Evolutionary conservation across 2,113 vertebrate genomes (phyloP).

Genomic region (Taxidea taxus): DNA sequence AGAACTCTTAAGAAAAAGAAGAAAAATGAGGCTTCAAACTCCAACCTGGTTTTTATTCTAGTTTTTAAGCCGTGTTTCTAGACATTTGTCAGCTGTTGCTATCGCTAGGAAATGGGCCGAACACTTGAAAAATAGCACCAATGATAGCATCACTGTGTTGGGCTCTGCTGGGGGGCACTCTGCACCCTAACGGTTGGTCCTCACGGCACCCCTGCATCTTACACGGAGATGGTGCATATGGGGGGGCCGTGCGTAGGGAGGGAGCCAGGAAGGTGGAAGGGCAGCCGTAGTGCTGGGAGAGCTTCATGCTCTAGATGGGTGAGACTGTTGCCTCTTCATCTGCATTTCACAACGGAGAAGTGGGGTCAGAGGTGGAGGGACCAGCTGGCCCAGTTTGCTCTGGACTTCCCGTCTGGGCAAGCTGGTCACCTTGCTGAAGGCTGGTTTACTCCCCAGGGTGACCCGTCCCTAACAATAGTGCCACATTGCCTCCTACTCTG

Average conservation of each 20-base stretch:
- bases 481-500: fast-evolving
- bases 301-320: too few species aligned
- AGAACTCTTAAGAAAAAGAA: neutral
- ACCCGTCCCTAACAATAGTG: neutral
- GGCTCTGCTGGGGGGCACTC: neutral
- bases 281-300: fast-evolving
- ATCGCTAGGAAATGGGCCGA: neutral
- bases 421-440: neutral
- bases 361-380: neutral
- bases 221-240: fast-evolving
- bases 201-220: too few species aligned
- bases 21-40: neutral
- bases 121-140: too few species aligned
- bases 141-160: neutral
- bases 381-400: neutral
- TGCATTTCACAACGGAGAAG: neutral
- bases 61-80: neutral
- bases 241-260: too few species aligned
- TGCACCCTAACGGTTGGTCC: neutral
- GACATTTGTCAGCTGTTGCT: neutral
- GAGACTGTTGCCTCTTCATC: neutral
- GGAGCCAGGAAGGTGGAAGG: too few species aligned
- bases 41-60: neutral
- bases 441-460: neutral
- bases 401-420: neutral